Evolutionary conservation across 2,797 vertebrate genomes (phyloP), one percentile per base, ranked within the genome.

Genomic region (Botia kubotai): DNA sequence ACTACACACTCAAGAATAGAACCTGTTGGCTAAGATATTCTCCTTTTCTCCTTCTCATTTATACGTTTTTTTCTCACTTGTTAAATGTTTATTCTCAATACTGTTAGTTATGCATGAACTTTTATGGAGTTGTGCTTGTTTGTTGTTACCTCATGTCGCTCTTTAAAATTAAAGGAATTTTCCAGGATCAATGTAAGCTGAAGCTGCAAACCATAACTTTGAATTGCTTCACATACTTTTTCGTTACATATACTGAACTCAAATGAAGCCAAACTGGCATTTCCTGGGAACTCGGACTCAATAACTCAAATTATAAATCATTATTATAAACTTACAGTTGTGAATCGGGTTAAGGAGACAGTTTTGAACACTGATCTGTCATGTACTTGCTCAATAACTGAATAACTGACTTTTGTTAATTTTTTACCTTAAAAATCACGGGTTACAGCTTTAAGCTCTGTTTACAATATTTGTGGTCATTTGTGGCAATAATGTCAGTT

Each of bases 1-100:
- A 58, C 79, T 67, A 74, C 79, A 80, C 69, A 72, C 77, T 80
- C 70, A 80, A 66, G 77, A 73, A 74, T 74, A 74, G 39, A 57
- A 73, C 62, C 62, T 80, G 71, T 52, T 79, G 62, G 62, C 63
- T 80, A 11, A 67, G 39, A 68, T 57, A 16, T 36, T 74, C 23
- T 60, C 39, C 1, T 21, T 68, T 57, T 48, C 21, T 46, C 74
- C 29, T 3, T 48, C 43, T 23, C 17, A 43, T 60, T 23, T 7
- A 60, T 6, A 62, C 2, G 33, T 33, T 21, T 62, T 67, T 62
- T 5, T 39, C 17, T 66, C 33, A n/a, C 63, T 66, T 43, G 33
- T 39, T 39, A 66, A 39, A 66, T 39, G 33, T 36, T 65, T n/a
- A 19, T 66, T 43, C 29, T 16, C 33, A 39, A 12, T 66, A 43